Conservation (phyloP, 2,888 invertebrate species). For the Parascotia fuliginaria region DNA sequence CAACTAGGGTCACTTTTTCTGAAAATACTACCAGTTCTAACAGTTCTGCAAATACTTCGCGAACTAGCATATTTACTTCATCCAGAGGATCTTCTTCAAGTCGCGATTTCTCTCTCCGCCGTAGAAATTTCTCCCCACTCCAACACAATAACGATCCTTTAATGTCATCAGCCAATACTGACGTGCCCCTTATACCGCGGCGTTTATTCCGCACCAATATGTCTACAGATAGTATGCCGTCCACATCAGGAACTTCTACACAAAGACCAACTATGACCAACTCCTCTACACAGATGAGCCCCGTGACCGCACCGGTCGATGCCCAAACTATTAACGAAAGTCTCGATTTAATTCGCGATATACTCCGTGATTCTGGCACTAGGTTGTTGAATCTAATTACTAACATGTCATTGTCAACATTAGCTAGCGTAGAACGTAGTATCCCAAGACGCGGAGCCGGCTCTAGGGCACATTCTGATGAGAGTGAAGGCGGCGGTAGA, state of each 20-base stretch:
- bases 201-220: conserved; percentile 33
- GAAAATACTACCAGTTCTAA: conserved; percentile 43
- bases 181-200: conserved; percentile 15
- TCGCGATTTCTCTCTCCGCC: conserved; percentile 51
- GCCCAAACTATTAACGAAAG: conserved; percentile 78
- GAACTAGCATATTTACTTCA: conserved; percentile 74
- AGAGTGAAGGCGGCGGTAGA: conserved; percentile 50
- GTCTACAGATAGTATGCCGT: conserved; percentile 37
- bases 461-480: conserved; percentile 59
- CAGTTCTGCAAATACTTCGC: conserved; percentile 57
- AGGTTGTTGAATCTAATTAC: conserved; percentile 77
- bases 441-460: conserved; percentile 49
- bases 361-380: conserved; percentile 79
- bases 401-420: conserved; percentile 75
- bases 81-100: conserved; percentile 54
- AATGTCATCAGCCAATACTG: conserved; percentile 16
- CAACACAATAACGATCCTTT: conserved; percentile 35
- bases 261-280: conserved; percentile 60
- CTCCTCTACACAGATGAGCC: conserved; percentile 67
- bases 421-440: conserved; percentile 65
- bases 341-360: conserved; percentile 77
- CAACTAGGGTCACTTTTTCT: conserved; percentile 49
- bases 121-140: conserved; percentile 52
- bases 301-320: conserved; percentile 61
- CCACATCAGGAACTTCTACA: conserved; percentile 46